Evolutionary conservation across 2,797 vertebrate species (phyloP).

Genomic region (Anguilla anguilla): DNA sequence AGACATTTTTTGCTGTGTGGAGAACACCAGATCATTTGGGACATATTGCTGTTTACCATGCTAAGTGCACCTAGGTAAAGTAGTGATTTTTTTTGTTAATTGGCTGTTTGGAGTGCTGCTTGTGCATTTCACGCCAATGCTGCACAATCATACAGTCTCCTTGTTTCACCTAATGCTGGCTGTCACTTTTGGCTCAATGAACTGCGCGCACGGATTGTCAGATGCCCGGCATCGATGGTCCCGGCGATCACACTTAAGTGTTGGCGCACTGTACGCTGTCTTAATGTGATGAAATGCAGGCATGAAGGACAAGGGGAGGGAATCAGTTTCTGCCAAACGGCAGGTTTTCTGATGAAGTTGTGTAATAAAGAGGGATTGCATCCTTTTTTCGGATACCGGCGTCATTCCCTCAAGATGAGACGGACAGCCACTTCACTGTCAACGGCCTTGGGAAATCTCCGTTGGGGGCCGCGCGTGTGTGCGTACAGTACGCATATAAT

Average conservation of each 20-base stretch:
- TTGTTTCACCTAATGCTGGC: neutral
- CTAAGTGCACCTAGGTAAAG: neutral
- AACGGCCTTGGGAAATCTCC: conserved; percentile 52
- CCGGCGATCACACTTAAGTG: conserved; percentile 38
- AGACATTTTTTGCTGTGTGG: neutral
- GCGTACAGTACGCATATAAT: conserved; percentile 57
- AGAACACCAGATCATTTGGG: too few species aligned
- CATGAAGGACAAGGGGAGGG: conserved; percentile 40
- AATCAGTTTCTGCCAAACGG: conserved; percentile 39
- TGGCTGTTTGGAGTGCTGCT: neutral
- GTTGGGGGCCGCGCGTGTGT: conserved; percentile 38
- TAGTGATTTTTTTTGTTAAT: neutral
- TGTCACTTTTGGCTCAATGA: neutral
- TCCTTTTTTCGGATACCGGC: conserved; percentile 25
- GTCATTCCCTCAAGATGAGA: conserved; percentile 32
- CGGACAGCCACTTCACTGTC: conserved; percentile 28
- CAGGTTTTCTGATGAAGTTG: conserved; percentile 39
- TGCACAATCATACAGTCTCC: neutral
- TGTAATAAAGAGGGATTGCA: conserved; percentile 36
- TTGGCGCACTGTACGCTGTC: conserved; percentile 37
- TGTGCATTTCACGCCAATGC: neutral
- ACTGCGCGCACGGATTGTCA: neutral
- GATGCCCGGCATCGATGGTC: neutral
- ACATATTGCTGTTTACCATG: neutral
- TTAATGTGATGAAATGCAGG: conserved; percentile 48